Evolutionary conservation across 2,797 vertebrate species (phyloP), one percentile per base, ranked within the genome.

Genomic region (Spheniscus humboldti): DNA sequence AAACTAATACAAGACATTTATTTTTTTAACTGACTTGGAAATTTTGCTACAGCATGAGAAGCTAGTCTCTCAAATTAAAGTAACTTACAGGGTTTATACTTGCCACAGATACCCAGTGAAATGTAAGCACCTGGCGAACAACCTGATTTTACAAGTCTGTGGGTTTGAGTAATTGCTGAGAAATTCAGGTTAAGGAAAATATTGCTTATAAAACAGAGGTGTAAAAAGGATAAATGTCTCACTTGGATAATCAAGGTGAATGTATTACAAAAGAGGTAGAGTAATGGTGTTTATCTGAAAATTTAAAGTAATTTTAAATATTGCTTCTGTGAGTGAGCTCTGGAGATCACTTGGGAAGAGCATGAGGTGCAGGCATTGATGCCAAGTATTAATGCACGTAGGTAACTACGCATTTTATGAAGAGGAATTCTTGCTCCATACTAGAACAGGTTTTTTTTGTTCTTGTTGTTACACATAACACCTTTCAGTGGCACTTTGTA

Each of bases 331-430:
- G 25, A 79, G 19, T 1, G 19, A 71, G 31, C 30, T 83, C 41
- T 35, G 52, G 24, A 9, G 11, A 15, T 15, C 37, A 9, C 31
- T n/a, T 9, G 11, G 24, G 20, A 43, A 37, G 39, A 41, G 25
- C 28, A 5, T 3, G 8, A 48, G 0, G 6, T 6, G 33, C 41
- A 45, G 31, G 6, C 17, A 11, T 37, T 31, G 13, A 68, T 2
- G 20, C 43, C 59, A 31, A 43, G 23, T 27, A 20, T 28, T 27
- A 62, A 52, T 2, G 11, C 24, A 5, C 0, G 0, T 2, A 63
- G 15, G 31, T 56, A 41, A 37, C 22, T 3, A 22, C 1, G 3
- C 39, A 1, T 77, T 92, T 83, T 57, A 37, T 48, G 28, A 18
- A 30, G 18, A 43, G 43, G 13, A 64, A 41, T 35, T 45, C 22